These are phyloP conservation scores for Danio tinwini DNA, from an alignment of 2,797 vertebrate species.

Conservation along the genomic window DNA sequence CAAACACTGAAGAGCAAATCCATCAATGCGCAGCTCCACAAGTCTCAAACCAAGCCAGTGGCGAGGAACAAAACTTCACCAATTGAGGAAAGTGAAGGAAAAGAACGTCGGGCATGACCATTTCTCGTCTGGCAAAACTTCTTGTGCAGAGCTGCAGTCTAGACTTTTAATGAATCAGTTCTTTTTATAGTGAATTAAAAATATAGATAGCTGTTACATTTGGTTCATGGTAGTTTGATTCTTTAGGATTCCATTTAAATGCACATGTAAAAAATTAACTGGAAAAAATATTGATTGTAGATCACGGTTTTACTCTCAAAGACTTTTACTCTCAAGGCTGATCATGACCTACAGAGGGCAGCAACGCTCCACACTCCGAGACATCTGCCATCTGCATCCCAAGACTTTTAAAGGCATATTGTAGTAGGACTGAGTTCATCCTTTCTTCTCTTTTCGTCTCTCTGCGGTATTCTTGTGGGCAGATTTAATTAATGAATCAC, in stretches of 20 bases:
- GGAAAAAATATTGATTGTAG: neutral
- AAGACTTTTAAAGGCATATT: slow-evolving; percentile 25
- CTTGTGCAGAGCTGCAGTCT: no score
- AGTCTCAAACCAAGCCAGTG: no score
- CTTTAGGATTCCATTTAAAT: neutral
- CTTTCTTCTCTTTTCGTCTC: slow-evolving; percentile 30
- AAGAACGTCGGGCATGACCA: no score
- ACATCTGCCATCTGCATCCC: neutral
- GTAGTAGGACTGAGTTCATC: neutral
- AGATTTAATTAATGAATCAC: slow-evolving; percentile 63
- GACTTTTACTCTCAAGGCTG: no score
- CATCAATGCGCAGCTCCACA: no score
- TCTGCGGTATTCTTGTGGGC: slow-evolving; percentile 48
- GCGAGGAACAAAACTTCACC: no score
- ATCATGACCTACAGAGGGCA: slow-evolving; percentile 74
- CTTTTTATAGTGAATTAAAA: no score
- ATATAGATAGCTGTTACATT: neutral
- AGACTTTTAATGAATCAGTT: no score
- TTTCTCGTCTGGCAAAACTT: no score
- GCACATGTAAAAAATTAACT: neutral
- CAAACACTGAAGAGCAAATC: no score
- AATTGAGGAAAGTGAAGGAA: no score
- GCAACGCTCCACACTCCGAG: slow-evolving; percentile 67
- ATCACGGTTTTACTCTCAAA: neutral
- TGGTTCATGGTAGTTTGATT: neutral